Base-by-base conservation (phyloP, 35 echinoderm and acorn worm genomes). In the Apostichopus californicus region DNA sequence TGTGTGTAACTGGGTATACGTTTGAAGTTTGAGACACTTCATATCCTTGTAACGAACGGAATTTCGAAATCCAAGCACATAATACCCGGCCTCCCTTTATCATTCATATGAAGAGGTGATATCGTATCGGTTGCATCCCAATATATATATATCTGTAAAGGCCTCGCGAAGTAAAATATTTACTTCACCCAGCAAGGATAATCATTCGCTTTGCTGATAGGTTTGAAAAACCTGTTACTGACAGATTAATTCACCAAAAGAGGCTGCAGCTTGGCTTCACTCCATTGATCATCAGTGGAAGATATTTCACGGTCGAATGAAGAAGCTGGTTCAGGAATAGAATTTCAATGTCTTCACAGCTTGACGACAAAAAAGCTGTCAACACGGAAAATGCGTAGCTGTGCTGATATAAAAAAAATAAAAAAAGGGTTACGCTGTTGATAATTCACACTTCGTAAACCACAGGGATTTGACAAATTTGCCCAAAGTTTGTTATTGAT, bases 271-370 rank as follows among this genome's bases (percentile, higher is more conserved):
- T 18, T 20, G 20, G 71, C 71, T 75, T n/a, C 71, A 20, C 21
- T 20, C n/a, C 71, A 75, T 75, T 75, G 17, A n/a, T 75, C 71
- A 75, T n/a, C 71, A 75, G 15, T 75, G 12, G 20, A 18, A 75
- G 71, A 75, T 75, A 75, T 75, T 75, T 75, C 71, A 75, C 71
- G 71, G 71, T 75, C 71, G 71, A 75, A 75, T 7, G 71, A 75
- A 75, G 17, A 75, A 18, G 20, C 71, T 18, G 71, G 17, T 75
- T 75, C 21, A 22, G n/a, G 17, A 22, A 75, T 75, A 18, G 20
- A 75, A 75, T 75, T 75, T 75, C 71, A 6, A 75, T 75, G 71
- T 75, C 71, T 75, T 7, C 15, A 75, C 71, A 75, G 17, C 64
- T 68, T 18, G 18, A 18, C 18, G 8, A 18, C 11, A 68, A 9